These are phyloP conservation scores for Syritta pipiens DNA, from an alignment of 2,888 invertebrate genomes.

Conservation along the genomic window DNA sequence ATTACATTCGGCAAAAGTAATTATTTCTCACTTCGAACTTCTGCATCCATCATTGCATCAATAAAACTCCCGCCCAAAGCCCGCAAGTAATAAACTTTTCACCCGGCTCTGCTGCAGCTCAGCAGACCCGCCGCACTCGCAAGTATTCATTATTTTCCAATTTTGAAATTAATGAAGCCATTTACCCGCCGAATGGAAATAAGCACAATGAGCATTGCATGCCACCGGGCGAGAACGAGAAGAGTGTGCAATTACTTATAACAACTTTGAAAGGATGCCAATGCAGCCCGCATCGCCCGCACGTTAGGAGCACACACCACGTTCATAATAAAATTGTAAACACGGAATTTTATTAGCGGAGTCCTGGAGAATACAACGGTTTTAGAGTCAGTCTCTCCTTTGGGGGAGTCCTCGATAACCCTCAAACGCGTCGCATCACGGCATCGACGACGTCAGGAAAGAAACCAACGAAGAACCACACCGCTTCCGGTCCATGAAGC, in stretches of 20 bases:
- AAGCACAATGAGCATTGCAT: slow-evolving; percentile 65
- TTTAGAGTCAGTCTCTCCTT: slow-evolving; percentile 11
- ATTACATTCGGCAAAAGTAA: slow-evolving; percentile 17
- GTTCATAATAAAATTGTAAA: slow-evolving; percentile 77
- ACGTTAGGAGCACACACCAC: slow-evolving; percentile 56
- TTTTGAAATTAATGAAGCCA: slow-evolving; percentile 65
- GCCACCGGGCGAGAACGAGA: slow-evolving; percentile 3
- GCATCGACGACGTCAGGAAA: background rate
- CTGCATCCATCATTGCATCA: background rate
- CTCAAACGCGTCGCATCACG: slow-evolving; percentile 28
- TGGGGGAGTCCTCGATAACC: slow-evolving; percentile 52
- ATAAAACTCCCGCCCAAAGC: slow-evolving; percentile 24
- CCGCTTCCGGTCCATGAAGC: slow-evolving; percentile 55
- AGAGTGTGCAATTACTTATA: slow-evolving; percentile 63
- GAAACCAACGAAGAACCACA: no score
- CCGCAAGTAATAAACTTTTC: slow-evolving; percentile 34
- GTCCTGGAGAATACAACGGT: slow-evolving; percentile 20
- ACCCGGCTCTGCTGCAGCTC: background rate
- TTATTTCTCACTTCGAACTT: slow-evolving; percentile 7
- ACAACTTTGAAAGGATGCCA: slow-evolving; percentile 46
- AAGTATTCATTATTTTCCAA: slow-evolving; percentile 61
- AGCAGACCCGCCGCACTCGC: slow-evolving; percentile 35
- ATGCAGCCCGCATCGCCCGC: slow-evolving; percentile 15
- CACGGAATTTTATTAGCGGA: slow-evolving; percentile 75
- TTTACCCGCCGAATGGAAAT: slow-evolving; percentile 59